Base-by-base conservation (phyloP, 2,113 vertebrate genomes). In the Epinephelus moara region DNA sequence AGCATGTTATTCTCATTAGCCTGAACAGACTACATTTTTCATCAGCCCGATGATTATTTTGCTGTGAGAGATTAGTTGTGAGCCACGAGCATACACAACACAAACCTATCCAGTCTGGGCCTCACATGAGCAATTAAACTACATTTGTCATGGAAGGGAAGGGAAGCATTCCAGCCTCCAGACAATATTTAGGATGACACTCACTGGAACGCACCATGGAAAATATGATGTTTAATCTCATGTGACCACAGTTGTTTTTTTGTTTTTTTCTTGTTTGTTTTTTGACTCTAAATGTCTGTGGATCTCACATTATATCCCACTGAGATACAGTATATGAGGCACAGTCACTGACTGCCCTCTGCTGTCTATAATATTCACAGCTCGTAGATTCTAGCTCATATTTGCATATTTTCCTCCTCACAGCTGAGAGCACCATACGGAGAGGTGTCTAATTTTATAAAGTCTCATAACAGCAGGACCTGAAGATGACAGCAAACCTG, bases 1-100 rank as follows among this genome's bases (percentile, higher is more conserved):
- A 90, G 89, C 85, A 78, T 88, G 83, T 87, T 86, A 88, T 85
- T 89, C 76, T 88, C 86, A 91, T 91, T 92, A 91, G 80, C 71
- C 47, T 40, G 79, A 40, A 70, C 0, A 55, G 68, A 55, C 50
- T 21, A 53, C 30, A 70, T 70, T 55, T 81, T 82, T 87, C 84
- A 93, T 87, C 57, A 83, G 64, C 66, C 1, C 6, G 15, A 66
- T 76, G 69, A 84, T 85, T 88, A 76, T 85, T 91, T 88, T 84
- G 70, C 86, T 78, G 53, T 55, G 30, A 72, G 74, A 88, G 79
- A 86, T 85, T 79, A 82, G 33, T 89, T 82, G 75, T 74, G 81
- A 81, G 63, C 72, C 62, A 59, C 30, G 49, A 81, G 70, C 66
- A 60, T 30, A 69, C 69, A 42, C 62, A 80, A 37, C 70, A 62